Evolutionary conservation across 2,888 invertebrate species (phyloP).

Genomic region (Volucella zonaria): DNA sequence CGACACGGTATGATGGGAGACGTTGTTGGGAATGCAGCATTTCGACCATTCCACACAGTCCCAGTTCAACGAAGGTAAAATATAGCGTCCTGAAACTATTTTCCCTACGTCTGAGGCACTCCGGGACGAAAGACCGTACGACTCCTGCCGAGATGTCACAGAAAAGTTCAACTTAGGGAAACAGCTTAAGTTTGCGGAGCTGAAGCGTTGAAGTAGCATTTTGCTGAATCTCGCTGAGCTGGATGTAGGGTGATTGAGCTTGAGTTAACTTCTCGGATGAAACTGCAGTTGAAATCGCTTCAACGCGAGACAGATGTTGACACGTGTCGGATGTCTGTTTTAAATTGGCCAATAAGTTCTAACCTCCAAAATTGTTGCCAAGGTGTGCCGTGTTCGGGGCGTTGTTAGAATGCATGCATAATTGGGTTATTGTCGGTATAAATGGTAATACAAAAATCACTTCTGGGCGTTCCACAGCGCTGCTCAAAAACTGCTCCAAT

Average conservation of each 20-base stretch:
- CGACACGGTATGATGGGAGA: too few species aligned
- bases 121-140: background rate
- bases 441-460: conserved; percentile 14
- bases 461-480: background rate
- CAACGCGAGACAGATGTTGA: background rate
- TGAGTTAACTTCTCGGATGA: background rate
- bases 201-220: too few species aligned
- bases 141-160: too few species aligned
- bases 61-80: conserved; percentile 17
- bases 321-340: conserved; percentile 2
- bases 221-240: too few species aligned
- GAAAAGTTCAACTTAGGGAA: too few species aligned
- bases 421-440: conserved; percentile 19
- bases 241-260: background rate
- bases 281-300: background rate
- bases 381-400: too few species aligned
- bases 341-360: conserved; percentile 9
- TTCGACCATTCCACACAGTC: too few species aligned
- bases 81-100: conserved; percentile 2
- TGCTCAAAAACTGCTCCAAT: conserved; percentile 25
- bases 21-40: too few species aligned
- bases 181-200: too few species aligned
- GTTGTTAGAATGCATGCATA: too few species aligned
- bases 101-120: too few species aligned
- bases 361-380: background rate